phyloP scores from a whole-genome alignment of 2,888 invertebrate genomes.

The Trypoxylon attenuatum region DNA sequence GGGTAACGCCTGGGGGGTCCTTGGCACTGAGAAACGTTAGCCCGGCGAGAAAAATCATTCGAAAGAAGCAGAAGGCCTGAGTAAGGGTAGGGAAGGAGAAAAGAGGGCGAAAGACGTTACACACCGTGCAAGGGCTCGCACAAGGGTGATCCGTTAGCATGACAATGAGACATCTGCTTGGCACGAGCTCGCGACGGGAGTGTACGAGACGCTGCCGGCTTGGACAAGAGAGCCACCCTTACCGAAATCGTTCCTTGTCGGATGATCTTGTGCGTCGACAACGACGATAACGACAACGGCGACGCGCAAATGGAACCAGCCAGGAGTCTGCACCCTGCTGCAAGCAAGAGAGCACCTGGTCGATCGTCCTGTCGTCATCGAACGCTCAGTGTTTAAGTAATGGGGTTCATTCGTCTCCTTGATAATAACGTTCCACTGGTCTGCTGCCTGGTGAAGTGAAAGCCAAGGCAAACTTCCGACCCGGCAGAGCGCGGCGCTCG shows the following conservation, averaged over 20 bases:
- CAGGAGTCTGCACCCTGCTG: slow-evolving; percentile 18
- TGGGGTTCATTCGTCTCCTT: slow-evolving; percentile 34
- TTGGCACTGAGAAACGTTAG: slow-evolving; percentile 3
- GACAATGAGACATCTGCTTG: slow-evolving; percentile 72
- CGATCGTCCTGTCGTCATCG: too few relatives aligned
- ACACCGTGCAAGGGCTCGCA: slow-evolving; percentile 51
- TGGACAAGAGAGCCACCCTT: slow-evolving; percentile 51
- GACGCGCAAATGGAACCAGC: slow-evolving; percentile 1
- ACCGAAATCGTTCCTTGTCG: slow-evolving; percentile 53
- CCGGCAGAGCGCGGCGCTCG: slow-evolving; percentile 39
- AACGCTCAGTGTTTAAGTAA: slow-evolving; percentile 32
- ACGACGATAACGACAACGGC: slow-evolving; percentile 49
- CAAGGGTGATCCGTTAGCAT: slow-evolving; percentile 66
- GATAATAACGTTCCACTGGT: slow-evolving; percentile 35
- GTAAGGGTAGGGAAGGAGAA: slow-evolving; percentile 23
- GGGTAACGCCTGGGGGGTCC: neutral
- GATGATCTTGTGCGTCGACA: slow-evolving; percentile 57
- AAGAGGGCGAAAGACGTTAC: slow-evolving; percentile 63
- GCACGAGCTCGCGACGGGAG: slow-evolving; percentile 66
- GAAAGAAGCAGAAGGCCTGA: slow-evolving; percentile 49
- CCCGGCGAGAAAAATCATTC: slow-evolving; percentile 49
- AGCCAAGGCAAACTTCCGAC: slow-evolving; percentile 48
- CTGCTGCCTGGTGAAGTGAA: slow-evolving; percentile 37
- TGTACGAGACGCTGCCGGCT: slow-evolving; percentile 49
- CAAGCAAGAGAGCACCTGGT: slow-evolving; percentile 53